phyloP scores from a whole-genome alignment of 1,140 invertebrate species.

The Araneus ventricosus region DNA sequence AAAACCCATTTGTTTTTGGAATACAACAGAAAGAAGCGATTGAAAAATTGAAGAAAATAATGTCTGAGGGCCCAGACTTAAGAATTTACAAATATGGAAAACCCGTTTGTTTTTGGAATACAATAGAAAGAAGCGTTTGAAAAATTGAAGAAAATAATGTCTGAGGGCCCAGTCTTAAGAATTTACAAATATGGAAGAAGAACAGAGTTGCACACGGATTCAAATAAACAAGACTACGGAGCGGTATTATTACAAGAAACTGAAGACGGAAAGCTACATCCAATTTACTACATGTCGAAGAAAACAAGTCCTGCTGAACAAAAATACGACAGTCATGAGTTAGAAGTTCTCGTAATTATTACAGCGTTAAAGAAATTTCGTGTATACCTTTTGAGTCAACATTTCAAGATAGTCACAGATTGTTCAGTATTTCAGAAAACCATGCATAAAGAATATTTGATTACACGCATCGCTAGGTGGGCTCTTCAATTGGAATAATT shows the following conservation, averaged over 20 bases:
- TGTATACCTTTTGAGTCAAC: constrained; percentile 80
- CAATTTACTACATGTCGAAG: constrained; percentile 37
- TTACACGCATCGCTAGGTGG: constrained; percentile 37
- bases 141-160: no score
- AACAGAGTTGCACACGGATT: neutral
- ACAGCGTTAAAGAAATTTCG: constrained; percentile 80
- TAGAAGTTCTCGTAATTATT: constrained; percentile 78
- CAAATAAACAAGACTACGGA: no score
- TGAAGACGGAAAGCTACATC: constrained; percentile 47
- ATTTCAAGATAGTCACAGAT: constrained; percentile 54
- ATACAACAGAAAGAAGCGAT: no score
- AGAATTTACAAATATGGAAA: no score
- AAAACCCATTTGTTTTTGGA: no score
- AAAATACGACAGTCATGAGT: constrained; percentile 67
- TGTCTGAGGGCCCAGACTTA: no score
- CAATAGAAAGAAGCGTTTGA: no score
- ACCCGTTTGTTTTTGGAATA: no score
- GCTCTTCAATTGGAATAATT: constrained; percentile 27
- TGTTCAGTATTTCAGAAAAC: constrained; percentile 29
- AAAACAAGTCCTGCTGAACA: constrained; percentile 67
- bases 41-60: no score
- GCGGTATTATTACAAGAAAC: constrained; percentile 45
- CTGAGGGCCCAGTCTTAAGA: no score
- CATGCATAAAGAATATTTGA: neutral
- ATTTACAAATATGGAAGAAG: no score